Evolutionary conservation across 2,888 invertebrate species (phyloP), one percentile per base, ranked within the genome.

Genomic region (Onthophagus sagittarius): DNA sequence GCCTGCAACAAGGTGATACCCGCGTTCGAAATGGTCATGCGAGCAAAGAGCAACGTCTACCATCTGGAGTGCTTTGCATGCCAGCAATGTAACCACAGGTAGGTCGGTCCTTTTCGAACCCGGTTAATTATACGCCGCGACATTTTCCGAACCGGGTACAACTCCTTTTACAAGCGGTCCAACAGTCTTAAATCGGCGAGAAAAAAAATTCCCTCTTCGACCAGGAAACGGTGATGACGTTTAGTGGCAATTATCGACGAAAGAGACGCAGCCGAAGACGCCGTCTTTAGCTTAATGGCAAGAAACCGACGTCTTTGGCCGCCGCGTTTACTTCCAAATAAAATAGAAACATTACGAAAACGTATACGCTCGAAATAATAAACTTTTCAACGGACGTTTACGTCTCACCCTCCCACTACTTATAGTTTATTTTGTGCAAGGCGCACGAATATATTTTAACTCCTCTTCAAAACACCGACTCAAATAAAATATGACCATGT

Each of bases 1-100:
- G 96, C 95, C 73, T 97, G 96, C 88, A 93, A 92, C 86, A 96
- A 96, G 89, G 93, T 93, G 84, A 96, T 96, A 86, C 96, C 96
- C 76, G 95, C 96, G 78, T 96, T 96, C 87, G 96, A 96, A 88
- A 95, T 96, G 95, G 96, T 96, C 81, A 96, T 97, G 96, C 89
- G 95, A 85, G 96, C 95, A 78, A 92, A 94, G 86, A 93, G 92
- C 83, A 95, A 96, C 86, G 96, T 96, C 77, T 96, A 96, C 88
- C 96, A 96, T 87, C 89, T 96, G 86, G 96, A 96, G 86, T 96
- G 96, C 86, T 96, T 96, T 85, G 95, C 96, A 80, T 96, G 96
- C 88, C 96, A 96, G 86, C 95, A 96, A 85, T 96, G 96, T 87
- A 95, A 94, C 88, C 95, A 96, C 88, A 94, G 96, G 96, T 96